Evolutionary conservation across 2,113 vertebrate genomes (phyloP).

Genomic region (Scortum barcoo): DNA sequence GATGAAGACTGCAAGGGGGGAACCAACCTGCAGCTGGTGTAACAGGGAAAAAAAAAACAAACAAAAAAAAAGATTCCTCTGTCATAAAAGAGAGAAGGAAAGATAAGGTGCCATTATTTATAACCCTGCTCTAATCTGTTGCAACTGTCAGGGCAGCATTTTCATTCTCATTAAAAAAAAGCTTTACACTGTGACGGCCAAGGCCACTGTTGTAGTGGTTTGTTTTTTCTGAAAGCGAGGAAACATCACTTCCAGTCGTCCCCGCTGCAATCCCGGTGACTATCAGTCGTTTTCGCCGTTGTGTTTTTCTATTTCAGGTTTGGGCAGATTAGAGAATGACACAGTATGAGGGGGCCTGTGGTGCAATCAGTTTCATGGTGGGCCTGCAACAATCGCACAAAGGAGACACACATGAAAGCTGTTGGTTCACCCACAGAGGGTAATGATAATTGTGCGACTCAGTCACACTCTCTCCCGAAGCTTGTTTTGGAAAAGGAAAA

Average conservation of each 20-base stretch:
- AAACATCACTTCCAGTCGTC: constrained; percentile 25
- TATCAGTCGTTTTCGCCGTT: constrained; percentile 32
- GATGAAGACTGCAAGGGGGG: constrained; percentile 36
- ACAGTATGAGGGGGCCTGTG: constrained; percentile 33
- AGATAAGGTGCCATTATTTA: constrained; percentile 46
- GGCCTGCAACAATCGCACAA: constrained; percentile 46
- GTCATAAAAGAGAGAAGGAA: constrained; percentile 35
- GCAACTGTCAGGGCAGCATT: constrained; percentile 22
- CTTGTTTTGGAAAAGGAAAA: neutral
- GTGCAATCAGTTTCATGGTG: constrained; percentile 62
- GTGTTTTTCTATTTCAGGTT: constrained; percentile 55
- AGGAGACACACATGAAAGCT: constrained; percentile 45
- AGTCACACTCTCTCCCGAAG: neutral
- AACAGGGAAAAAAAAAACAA: constrained; percentile 18
- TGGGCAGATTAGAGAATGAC: constrained; percentile 56
- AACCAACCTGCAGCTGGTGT: constrained; percentile 47
- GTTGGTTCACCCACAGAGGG: constrained; percentile 24
- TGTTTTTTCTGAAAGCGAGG: constrained; percentile 15
- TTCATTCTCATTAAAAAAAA: constrained; percentile 49
- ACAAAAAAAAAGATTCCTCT: constrained; percentile 15
- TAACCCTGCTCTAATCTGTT: constrained; percentile 35
- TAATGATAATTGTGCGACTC: constrained; percentile 49
- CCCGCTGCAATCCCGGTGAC: neutral
- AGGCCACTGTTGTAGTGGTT: constrained; percentile 25
- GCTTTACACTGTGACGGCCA: constrained; percentile 15